Base-by-base conservation (phyloP, 2,888 invertebrate genomes). In the Linyphia triangularis region DNA sequence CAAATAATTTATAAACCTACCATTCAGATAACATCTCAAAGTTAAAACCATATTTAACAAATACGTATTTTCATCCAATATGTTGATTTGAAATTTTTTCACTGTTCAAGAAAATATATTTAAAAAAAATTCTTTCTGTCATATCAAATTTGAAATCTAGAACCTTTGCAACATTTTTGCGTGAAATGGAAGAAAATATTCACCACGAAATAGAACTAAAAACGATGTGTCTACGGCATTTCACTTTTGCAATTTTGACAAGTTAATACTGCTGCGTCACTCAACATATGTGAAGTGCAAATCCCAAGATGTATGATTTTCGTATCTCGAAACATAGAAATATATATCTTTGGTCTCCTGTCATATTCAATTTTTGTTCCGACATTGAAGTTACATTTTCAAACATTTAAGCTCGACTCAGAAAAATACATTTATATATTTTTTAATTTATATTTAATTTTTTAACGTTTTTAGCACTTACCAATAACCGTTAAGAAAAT, bases 181-280 rank as follows among this genome's bases (percentile, higher is more conserved):
- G n/a, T 16, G n/a, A 51, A 51, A 51, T n/a, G 51, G 13, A 5
- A n/a, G 51, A n/a, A 16, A 51, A 51, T 16, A 43, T 43, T 43
- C 43, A 43, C 13, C 43, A 43, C 43, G 43, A 43, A 43, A 9
- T 16, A 10, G 16, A 43, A 43, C 13, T 51, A 51, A 51, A 51
- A n/a, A 16, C 51, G n/a, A 5, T 13, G 30, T 28, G 65, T 81
- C 59, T 69, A 30, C 51, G 51, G 10, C 65, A 65, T 73, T 33
- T 73, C 63, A 33, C 73, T 43, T 67, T 65, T 67, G 43, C 43
- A 83, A 75, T 22, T 69, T 43, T 83, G 83, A 75, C 83, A 83
- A 61, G 83, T 73, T 75, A 83, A 65, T 83, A 83, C 83, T 1
- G 30, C 30, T 7, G 19, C 69, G 83, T 75, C 83, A 73, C 16